Conservation (phyloP, 37 sponge, comb jelly and placozoan genomes). For the Amphimedon queenslandica region DNA sequence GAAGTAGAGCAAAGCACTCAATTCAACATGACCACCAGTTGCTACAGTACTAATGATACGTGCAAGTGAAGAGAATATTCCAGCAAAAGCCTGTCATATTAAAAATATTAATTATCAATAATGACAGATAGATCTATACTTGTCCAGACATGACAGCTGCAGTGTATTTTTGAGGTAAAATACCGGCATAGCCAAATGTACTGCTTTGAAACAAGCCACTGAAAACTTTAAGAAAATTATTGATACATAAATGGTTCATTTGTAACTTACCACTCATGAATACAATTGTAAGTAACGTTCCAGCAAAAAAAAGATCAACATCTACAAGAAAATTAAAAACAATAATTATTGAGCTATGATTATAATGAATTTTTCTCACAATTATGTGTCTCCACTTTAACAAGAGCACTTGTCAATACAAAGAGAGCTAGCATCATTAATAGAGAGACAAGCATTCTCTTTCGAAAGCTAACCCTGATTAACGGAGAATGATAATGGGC, state of each 20-base stretch:
- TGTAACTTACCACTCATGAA: constrained; percentile 46
- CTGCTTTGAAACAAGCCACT: constrained; percentile 62
- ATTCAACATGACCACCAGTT: background rate
- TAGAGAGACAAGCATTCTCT: constrained; percentile 47
- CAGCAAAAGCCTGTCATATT: constrained; percentile 72
- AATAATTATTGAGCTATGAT: too few species aligned
- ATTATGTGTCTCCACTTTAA: constrained; percentile 51
- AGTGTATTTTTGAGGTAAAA: constrained; percentile 54
- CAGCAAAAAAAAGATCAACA: constrained; percentile 66
- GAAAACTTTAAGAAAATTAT: constrained; percentile 4
- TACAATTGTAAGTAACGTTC: constrained; percentile 64
- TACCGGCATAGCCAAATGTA: constrained; percentile 77
- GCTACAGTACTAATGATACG: constrained; percentile 49
- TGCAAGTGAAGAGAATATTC: constrained; percentile 80
- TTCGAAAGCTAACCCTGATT: constrained; percentile 57
- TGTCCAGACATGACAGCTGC: constrained; percentile 61
- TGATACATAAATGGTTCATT: background rate
- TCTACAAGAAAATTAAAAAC: too few species aligned
- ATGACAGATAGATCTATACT: constrained; percentile 5
- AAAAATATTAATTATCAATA: background rate
- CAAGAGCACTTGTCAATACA: constrained; percentile 47
- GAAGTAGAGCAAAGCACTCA: constrained; percentile 67
- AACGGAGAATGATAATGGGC: background rate
- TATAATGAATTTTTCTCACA: too few species aligned
- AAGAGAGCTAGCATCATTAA: constrained; percentile 54